A percentile compares a stretch with the other conserved stretches of the same genome.
Conservation (phyloP, 2,797 vertebrate species). For the Galagoides demidoff region DNA sequence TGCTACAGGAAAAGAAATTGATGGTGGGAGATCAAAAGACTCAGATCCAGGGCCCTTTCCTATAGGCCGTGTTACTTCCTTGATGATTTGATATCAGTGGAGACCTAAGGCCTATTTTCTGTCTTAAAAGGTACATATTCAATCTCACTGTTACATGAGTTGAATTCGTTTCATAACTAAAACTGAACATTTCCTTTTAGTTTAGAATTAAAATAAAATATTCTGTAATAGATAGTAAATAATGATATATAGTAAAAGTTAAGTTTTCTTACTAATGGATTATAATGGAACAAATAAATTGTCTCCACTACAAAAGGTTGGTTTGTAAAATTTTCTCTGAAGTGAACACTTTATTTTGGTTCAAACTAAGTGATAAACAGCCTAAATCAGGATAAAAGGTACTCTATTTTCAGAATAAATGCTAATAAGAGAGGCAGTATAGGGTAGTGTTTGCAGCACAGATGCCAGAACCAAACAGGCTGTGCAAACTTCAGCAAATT, state of each 20-base stretch:
- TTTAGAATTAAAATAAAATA: slow-evolving; percentile 40
- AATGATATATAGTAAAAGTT: background rate
- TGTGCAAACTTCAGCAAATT: background rate
- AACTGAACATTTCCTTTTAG: background rate
- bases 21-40: background rate
- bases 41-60: background rate
- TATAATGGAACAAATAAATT: background rate
- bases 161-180: background rate
- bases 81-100: background rate
- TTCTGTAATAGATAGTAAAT: background rate
- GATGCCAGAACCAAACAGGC: background rate
- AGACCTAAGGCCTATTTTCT: background rate
- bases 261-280: background rate
- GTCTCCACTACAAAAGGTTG: background rate
- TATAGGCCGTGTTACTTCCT: background rate
- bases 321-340: slow-evolving; percentile 23
- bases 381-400: too few relatives aligned
- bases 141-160: background rate
- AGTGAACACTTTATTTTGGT: background rate
- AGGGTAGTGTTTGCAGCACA: background rate
- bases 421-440: background rate
- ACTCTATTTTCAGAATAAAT: background rate
- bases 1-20: background rate
- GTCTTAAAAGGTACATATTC: background rate
- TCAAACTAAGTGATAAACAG: background rate